Base-by-base conservation (phyloP, 2,888 invertebrate genomes). In the Steromphala cineraria region DNA sequence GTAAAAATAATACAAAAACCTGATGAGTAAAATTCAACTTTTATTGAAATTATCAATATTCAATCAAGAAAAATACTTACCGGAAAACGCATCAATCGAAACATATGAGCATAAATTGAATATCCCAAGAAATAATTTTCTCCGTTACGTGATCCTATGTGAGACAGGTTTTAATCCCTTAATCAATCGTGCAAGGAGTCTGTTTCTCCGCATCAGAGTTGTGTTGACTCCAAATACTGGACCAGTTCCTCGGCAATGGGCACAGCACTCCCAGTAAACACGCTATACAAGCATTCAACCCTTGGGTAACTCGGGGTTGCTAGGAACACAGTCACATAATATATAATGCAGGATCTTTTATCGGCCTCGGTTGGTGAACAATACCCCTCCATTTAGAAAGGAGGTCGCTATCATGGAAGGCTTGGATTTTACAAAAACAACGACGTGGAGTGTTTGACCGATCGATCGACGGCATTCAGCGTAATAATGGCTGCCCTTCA, bases 191-290 rank as follows among this genome's bases (percentile, higher is more conserved):
- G 46, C 46, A 46, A 13, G 46, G 46, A 46, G 46, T 46, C 71
- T 19, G n/a, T 36, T 31, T 40, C 40, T 10, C 62, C 62, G 24
- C 62, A 24, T 62, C 28, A 2, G 62, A 24, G 28, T 62, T 24
- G 24, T 62, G 62, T 40, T 71, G 71, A 71, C 71, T 67, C 67
- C n/a, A 67, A 28, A 67, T 31, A 67, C 67, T 36, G 19, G 28
- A 31, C 40, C 40, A 19, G 71, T 19, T 36, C 71, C 19, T 13
- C 31, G 19, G 71, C 71, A 36, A 71, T 71, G 71, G 71, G 19
- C 36, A 36, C 36, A 71, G 17, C 62, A 62, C 62, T 62, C 62
- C 62, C 17, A 71, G 40, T 19, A 71, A 31, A 71, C 40, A 71
- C 31, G 28, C 36, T 5, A 28, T 13, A 71, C 71, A 71, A 19